Percentiles rank a stretch among this genome's conserved stretches.
Evolutionary conservation across 2,113 vertebrate species (phyloP).

Genomic region (Nothocercus julius): DNA sequence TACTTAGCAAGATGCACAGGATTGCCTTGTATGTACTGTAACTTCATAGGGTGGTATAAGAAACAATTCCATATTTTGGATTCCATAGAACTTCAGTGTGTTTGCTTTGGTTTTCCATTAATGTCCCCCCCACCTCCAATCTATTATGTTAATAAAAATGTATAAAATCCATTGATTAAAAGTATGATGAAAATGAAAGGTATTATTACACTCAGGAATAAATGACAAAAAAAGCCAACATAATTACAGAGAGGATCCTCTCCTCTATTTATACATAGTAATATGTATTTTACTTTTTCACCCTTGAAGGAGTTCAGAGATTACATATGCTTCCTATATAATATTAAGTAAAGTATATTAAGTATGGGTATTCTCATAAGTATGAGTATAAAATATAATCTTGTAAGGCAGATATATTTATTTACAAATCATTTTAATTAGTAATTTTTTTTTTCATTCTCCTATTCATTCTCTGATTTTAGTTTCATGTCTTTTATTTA

Average conservation of each 20-base stretch:
- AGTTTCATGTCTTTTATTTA: neutral
- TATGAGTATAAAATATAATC: neutral
- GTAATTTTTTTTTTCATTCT: neutral
- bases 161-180: neutral
- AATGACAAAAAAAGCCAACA: neutral
- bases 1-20: neutral
- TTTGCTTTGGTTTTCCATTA: neutral
- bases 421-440: neutral
- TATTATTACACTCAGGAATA: neutral
- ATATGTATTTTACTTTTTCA: neutral
- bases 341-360: neutral
- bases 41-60: neutral
- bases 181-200: neutral
- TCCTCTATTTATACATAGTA: neutral
- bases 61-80: neutral
- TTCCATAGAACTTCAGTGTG: neutral
- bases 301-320: neutral
- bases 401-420: neutral
- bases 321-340: neutral
- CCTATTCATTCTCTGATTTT: neutral
- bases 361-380: neutral
- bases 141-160: neutral
- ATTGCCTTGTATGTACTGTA: neutral
- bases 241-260: rapidly evolving
- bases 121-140: rapidly evolving